Evolutionary conservation across 1,140 invertebrate species (phyloP).

Genomic region (Samia ricini): DNA sequence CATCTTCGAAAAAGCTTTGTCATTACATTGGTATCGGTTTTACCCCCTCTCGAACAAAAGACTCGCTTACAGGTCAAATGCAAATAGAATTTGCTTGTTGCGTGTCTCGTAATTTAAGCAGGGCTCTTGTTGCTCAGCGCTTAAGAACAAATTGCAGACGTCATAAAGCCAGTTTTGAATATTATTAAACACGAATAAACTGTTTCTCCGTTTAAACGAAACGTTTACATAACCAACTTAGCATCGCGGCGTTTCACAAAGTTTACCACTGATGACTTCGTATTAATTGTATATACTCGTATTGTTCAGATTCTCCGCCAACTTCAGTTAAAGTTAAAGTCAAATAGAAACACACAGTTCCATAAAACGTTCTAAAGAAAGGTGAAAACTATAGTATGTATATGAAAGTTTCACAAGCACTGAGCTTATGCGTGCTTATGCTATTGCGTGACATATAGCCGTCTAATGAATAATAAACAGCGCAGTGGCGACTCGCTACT

Average conservation of each 20-base stretch:
- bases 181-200: constrained; percentile 64
- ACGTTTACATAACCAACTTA: constrained; percentile 41
- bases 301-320: constrained; percentile 2
- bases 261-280: constrained; percentile 31
- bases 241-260: constrained; percentile 37
- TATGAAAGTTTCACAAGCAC: constrained; percentile 63
- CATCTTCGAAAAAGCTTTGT: not conserved
- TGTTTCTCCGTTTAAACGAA: constrained; percentile 44
- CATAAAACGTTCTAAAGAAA: constrained; percentile 20
- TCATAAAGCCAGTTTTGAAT: constrained; percentile 66
- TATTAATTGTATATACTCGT: constrained; percentile 26
- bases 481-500: constrained; percentile 63
- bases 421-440: constrained; percentile 64
- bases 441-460: constrained; percentile 70
- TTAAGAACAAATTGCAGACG: constrained; percentile 63
- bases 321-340: constrained; percentile 11
- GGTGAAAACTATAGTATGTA: constrained; percentile 33
- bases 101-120: constrained; percentile 52
- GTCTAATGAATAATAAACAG: constrained; percentile 76
- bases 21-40: constrained; percentile 6
- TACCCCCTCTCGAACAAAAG: constrained; percentile 37
- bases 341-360: constrained; percentile 12
- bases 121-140: constrained; percentile 47
- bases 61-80: constrained; percentile 63
- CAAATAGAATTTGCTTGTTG: constrained; percentile 66